A percentile compares a stretch with the other conserved stretches of the same genome.
Evolutionary conservation across 2,113 vertebrate genomes (phyloP).

Genomic region (Silurus meridionalis): DNA sequence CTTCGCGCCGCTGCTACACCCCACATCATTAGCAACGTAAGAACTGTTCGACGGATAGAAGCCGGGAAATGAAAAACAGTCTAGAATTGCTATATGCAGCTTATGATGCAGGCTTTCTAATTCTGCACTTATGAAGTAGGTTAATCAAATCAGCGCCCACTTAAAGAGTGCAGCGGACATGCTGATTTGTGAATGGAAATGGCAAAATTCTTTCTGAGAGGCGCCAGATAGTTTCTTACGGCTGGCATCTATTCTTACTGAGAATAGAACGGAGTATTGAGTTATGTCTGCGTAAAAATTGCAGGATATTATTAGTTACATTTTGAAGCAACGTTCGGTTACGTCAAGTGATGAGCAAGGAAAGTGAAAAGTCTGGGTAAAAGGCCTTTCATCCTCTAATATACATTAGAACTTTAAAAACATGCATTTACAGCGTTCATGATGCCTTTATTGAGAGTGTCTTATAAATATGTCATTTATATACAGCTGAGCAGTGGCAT

Average conservation of each 20-base stretch:
- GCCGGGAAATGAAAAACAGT: slow-evolving; percentile 25
- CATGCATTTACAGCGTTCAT: not conserved
- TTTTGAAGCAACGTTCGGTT: not conserved
- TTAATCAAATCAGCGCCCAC: slow-evolving; percentile 21
- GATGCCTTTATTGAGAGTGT: too few species aligned
- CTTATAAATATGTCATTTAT: too few species aligned
- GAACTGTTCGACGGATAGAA: slow-evolving; percentile 11
- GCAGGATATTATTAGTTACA: slow-evolving; percentile 12
- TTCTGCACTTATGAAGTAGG: slow-evolving; percentile 18
- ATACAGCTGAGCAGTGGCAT: too few species aligned
- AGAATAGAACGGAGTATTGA: slow-evolving; percentile 13
- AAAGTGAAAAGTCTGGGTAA: not conserved
- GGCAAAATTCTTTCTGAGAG: not conserved
- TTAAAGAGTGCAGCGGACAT: slow-evolving; percentile 13
- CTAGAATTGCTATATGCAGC: slow-evolving; percentile 3
- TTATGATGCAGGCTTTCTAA: slow-evolving; percentile 11
- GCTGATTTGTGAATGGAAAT: slow-evolving; percentile 14
- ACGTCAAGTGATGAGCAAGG: not conserved
- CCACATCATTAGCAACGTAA: slow-evolving; percentile 10
- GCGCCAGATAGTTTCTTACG: not conserved
- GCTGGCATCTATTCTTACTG: not conserved
- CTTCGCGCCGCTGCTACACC: not conserved
- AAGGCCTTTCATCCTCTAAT: not conserved
- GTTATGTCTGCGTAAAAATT: not conserved
- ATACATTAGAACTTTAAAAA: not conserved